A percentile compares a stretch with the other conserved stretches of the same genome.
phyloP scores from a whole-genome alignment of 2,888 invertebrate species.

The Andrena bicolor region DNA sequence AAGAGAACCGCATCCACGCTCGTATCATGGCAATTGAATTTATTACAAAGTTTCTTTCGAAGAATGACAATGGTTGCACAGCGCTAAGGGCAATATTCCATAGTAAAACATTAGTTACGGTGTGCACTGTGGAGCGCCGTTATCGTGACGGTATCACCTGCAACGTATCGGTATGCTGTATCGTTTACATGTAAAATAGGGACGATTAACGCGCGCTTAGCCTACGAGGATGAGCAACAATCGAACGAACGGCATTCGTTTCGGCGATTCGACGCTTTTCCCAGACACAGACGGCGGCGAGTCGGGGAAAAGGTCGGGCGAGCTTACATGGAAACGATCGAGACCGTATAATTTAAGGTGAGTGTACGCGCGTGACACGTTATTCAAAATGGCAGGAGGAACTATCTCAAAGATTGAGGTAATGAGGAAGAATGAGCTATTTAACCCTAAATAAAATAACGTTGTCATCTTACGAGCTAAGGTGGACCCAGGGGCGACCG shows the following conservation, averaged over 20 bases:
- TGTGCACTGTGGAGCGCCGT: conserved; percentile 68
- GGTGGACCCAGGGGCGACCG: conserved; percentile 16
- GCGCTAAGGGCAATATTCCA: conserved; percentile 74
- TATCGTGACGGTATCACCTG: conserved; percentile 62
- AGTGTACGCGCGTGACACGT: conserved; percentile 45
- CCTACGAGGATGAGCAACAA: conserved; percentile 68
- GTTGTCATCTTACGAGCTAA: conserved; percentile 48
- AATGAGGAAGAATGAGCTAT: conserved; percentile 79
- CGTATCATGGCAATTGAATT: conserved; percentile 65
- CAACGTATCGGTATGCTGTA: conserved; percentile 60
- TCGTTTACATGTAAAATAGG: conserved; percentile 39
- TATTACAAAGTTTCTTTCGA: conserved; percentile 78
- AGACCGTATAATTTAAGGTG: conserved; percentile 51
- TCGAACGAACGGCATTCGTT: conserved; percentile 45
- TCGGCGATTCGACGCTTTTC: conserved; percentile 24
- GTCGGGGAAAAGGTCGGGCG: not conserved
- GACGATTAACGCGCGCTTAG: conserved; percentile 58
- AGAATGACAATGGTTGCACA: conserved; percentile 76
- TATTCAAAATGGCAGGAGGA: conserved; percentile 75
- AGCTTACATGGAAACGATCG: conserved; percentile 9
- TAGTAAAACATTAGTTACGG: conserved; percentile 78
- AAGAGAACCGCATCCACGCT: not conserved
- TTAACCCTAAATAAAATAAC: conserved; percentile 68
- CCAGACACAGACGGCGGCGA: not conserved
- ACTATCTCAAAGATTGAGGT: conserved; percentile 83